Evolutionary conservation across 1,140 invertebrate genomes (phyloP), one percentile per base, ranked within the genome.

Genomic region (Carposina sasakii): DNA sequence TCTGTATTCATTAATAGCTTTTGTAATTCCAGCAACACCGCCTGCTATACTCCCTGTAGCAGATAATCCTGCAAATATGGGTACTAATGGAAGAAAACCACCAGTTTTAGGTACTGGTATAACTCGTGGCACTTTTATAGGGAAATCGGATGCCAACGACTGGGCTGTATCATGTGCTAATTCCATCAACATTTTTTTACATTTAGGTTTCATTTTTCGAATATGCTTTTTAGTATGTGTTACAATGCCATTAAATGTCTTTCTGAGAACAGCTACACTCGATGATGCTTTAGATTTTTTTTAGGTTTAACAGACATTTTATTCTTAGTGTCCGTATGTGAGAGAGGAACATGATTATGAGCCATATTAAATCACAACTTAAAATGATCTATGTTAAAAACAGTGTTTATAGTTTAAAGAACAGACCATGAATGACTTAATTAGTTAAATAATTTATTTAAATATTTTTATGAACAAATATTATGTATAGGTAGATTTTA

Each of bases 91-190:
- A 51, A 79, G 46, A 51, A 76, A 24, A 22, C 67, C 68, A 19
- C 73, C 69, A 33, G 51, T 60, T 65, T 76, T 81, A 1, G 70
- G 63, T 34, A 78, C 41, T 17, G 63, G 58, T 39, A 78, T 72
- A 36, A 77, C 37, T 45, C 74, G 62, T 12, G 69, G 71, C 39
- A 63, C 5, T 41, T 52, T 39, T 19, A 63, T 53, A n/a, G n/a
- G n/a, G 43, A 31, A 15, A 12, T 30, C 9, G 20, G 12, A 23
- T 20, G 9, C 10, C n/a, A 17, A 19, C 30, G 40, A 17, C 37
- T 45, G 19, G 10, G 30, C 39, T 19, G 41, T 41, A 44, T 13
- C 30, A 22, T 44, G 16, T 21, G 48, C 48, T 12, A 21, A 12
- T n/a, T 51, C 28, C 12, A 51, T 44, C 2, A 22, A 16, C 21